Conservation (phyloP, 2,888 invertebrate species). For the Thelaira solivaga region DNA sequence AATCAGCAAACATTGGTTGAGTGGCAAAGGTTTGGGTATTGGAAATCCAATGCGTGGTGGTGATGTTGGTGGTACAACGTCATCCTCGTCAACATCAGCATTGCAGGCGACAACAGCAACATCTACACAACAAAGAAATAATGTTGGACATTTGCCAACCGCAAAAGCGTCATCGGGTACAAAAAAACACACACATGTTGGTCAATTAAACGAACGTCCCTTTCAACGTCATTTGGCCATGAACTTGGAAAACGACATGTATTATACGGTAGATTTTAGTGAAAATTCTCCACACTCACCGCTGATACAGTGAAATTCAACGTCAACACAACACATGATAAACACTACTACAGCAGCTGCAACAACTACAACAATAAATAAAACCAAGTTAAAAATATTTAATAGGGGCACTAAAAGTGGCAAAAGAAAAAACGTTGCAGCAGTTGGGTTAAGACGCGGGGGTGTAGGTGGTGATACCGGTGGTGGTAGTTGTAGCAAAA, state of each 20-base stretch:
- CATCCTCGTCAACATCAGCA: constrained; percentile 56
- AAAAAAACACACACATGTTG: constrained; percentile 64
- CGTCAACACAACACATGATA: constrained; percentile 25
- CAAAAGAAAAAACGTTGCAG: neutral
- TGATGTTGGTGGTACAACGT: constrained; percentile 53
- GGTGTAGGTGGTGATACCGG: constrained; percentile 6
- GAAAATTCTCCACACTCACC: constrained; percentile 85
- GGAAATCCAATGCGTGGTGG: constrained; percentile 60
- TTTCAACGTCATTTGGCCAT: constrained; percentile 79
- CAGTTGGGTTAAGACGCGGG: neutral
- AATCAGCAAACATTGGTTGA: constrained; percentile 80
- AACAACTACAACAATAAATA: neutral
- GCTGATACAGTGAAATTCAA: constrained; percentile 81
- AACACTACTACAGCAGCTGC: neutral
- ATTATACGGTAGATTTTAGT: constrained; percentile 87
- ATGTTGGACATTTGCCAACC: constrained; percentile 66
- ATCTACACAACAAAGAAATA: constrained; percentile 61
- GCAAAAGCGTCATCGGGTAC: constrained; percentile 64
- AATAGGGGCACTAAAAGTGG: neutral
- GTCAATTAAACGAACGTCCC: constrained; percentile 75
- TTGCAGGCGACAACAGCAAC: constrained; percentile 61
- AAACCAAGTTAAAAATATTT: neutral
- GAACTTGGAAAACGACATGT: constrained; percentile 85
- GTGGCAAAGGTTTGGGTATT: constrained; percentile 78
- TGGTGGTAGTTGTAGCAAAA: constrained; percentile 22